Base-by-base conservation (phyloP, 2,888 invertebrate species). In the Saturnia pavonia region DNA sequence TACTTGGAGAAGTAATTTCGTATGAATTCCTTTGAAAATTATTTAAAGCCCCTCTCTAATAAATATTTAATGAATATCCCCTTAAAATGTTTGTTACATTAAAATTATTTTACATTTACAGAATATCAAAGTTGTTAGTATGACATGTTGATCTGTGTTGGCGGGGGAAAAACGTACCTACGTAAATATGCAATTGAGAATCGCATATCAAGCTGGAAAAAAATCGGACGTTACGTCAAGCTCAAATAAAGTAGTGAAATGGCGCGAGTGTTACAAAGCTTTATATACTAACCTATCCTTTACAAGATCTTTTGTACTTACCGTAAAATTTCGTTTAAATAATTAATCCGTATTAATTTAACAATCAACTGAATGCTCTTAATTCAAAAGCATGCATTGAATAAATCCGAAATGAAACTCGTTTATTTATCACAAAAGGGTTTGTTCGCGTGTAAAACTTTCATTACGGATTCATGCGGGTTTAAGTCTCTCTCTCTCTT, bases 381-480 rank as follows among this genome's bases (percentile, higher is more conserved):
- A 25, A 60, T 19, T 25, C 25, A 3, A 60, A 54, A 60, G 14
- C 57, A 27, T 19, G 57, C 25, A 60, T 27, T 25, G 27, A 27
- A 60, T 60, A 60, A 54, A 54, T 54, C 54, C 22, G 22, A 48
- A 48, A 54, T 25, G 27, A 14, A 27, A 4, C 6, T 14, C 25
- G 12, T 60, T 60, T 60, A 60, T 14, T 14, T 27, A 60, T 27
- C 27, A 27, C 27, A 60, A 60, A 60, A 25, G 57, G 25, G 57
- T 60, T 60, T 60, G 57, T 16, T 60, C 57, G 25, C 57, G 57
- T 60, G 57, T 60, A 27, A 60, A 60, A 27, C 57, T 60, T 60
- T 27, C 57, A 60, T 60, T 27, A 60, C 14, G 4, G 25, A 25
- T 54, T 60, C 16, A 27, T 60, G 27, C 57, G 25, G 57, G 1